Conservation (phyloP, 2,797 vertebrate genomes). For the Centroberyx gerrardi region DNA sequence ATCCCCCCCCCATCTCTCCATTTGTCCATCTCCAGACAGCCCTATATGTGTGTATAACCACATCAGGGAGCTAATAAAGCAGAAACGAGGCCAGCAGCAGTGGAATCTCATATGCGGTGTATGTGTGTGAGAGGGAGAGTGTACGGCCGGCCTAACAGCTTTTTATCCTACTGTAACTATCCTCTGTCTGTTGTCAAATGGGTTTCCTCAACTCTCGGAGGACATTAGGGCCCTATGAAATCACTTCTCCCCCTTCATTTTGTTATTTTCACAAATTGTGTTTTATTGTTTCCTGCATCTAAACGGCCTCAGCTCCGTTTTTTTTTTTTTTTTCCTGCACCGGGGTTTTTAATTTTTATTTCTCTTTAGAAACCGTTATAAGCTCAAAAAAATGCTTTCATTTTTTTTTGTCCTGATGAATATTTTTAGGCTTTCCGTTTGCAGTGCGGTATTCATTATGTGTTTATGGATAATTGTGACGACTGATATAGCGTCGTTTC, state of each 20-base stretch:
- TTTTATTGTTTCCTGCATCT: conserved; percentile 46
- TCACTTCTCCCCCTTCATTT: conserved; percentile 37
- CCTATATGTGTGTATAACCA: conserved; percentile 65
- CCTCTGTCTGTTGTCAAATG: conserved; percentile 76
- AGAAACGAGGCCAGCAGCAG: conserved; percentile 70
- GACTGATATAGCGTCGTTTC: neutral
- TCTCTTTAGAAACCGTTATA: conserved; percentile 27
- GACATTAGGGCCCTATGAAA: conserved; percentile 58
- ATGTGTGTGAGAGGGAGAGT: conserved; percentile 25
- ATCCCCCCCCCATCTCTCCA: conserved; percentile 49
- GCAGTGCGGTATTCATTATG: conserved; percentile 2
- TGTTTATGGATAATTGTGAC: conserved; percentile 14
- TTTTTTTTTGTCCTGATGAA: conserved; percentile 20
- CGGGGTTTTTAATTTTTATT: conserved; percentile 49
- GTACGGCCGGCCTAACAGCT: conserved; percentile 60
- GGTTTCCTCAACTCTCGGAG: conserved; percentile 65
- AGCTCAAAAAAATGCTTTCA: neutral
- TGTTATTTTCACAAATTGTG: conserved; percentile 43
- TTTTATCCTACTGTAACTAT: conserved; percentile 76
- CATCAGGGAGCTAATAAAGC: conserved; percentile 77
- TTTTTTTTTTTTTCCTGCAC: conserved; percentile 21
- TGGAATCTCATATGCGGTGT: conserved; percentile 54
- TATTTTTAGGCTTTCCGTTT: conserved; percentile 13
- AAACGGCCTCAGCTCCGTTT: conserved; percentile 25
- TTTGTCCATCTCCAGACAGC: conserved; percentile 64